Percentiles rank a stretch among this genome's conserved stretches.
These are phyloP conservation scores for Erythrolamprus reginae DNA, from an alignment of 2,113 vertebrate species.

Conservation along the genomic window DNA sequence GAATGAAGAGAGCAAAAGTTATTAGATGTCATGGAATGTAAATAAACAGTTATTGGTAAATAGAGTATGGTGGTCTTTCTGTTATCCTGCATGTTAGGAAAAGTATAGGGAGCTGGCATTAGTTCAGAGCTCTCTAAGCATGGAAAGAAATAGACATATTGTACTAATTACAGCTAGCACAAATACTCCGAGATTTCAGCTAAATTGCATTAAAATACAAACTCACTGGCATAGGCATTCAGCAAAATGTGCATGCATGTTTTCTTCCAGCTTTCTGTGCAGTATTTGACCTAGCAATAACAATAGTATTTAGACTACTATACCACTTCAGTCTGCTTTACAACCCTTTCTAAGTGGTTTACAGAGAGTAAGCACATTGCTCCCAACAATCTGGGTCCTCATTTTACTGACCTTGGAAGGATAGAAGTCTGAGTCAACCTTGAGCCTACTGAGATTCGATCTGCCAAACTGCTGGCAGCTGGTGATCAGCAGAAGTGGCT, in stretches of 20 bases:
- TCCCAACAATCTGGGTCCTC: too few species aligned
- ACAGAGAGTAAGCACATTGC: too few species aligned
- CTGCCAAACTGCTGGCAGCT: too few species aligned
- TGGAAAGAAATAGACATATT: conserved; percentile 73
- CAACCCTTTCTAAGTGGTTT: too few species aligned
- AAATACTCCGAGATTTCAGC: conserved; percentile 72
- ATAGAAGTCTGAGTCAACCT: too few species aligned
- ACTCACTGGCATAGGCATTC: conserved; percentile 58
- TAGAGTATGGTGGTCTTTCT: conserved; percentile 67
- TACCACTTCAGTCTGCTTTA: too few species aligned
- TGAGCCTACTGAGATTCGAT: too few species aligned
- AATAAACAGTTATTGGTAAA: conserved; percentile 66
- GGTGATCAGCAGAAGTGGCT: too few species aligned
- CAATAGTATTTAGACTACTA: too few species aligned
- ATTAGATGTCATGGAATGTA: conserved; percentile 61
- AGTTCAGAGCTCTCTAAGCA: conserved; percentile 72
- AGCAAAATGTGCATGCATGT: conserved; percentile 48
- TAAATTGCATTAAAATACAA: conserved; percentile 70
- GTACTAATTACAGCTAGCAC: conserved; percentile 75
- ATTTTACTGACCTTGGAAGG: too few species aligned
- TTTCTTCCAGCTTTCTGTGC: conserved; percentile 54
- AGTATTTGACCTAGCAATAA: too few species aligned
- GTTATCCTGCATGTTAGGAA: conserved; percentile 62
- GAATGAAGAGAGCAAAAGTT: conserved; percentile 52
- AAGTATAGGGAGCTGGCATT: conserved; percentile 65